phyloP scores from a whole-genome alignment of 23 tunicate species.

The Corella eumyota region DNA sequence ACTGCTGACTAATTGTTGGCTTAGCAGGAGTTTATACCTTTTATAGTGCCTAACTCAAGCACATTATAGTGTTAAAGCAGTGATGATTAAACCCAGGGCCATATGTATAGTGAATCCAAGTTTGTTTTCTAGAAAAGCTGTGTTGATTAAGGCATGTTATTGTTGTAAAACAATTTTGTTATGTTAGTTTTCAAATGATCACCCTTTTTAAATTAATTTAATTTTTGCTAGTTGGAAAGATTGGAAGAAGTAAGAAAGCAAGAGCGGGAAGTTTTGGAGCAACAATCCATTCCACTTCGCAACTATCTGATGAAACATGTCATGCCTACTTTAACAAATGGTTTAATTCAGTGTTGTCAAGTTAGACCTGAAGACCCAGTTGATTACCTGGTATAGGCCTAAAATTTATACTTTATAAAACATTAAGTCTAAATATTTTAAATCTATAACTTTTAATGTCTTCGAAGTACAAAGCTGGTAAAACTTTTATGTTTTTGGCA shows the following conservation, averaged over 20 bases:
- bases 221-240: slow-evolving; percentile 14
- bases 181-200: too few relatives aligned
- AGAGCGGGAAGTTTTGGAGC: slow-evolving; percentile 90
- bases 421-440: background rate
- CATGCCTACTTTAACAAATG: slow-evolving; percentile 96
- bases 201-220: too few relatives aligned
- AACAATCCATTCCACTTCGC: slow-evolving; percentile 82
- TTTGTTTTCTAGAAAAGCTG: too few relatives aligned
- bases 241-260: slow-evolving; percentile 91
- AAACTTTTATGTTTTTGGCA: background rate
- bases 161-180: too few relatives aligned
- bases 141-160: too few relatives aligned
- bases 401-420: background rate
- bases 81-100: too few relatives aligned
- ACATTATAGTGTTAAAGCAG: too few relatives aligned
- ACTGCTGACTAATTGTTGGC: too few relatives aligned
- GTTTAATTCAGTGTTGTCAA: slow-evolving; percentile 85
- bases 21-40: too few relatives aligned
- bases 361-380: slow-evolving; percentile 95
- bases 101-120: too few relatives aligned
- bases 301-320: slow-evolving; percentile 96
- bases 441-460: background rate
- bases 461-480: background rate
- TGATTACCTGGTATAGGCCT: slow-evolving; percentile 68
- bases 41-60: too few relatives aligned